Evolutionary conservation across 2,888 invertebrate species (phyloP).

Genomic region (Drosophila stalkeri): DNA sequence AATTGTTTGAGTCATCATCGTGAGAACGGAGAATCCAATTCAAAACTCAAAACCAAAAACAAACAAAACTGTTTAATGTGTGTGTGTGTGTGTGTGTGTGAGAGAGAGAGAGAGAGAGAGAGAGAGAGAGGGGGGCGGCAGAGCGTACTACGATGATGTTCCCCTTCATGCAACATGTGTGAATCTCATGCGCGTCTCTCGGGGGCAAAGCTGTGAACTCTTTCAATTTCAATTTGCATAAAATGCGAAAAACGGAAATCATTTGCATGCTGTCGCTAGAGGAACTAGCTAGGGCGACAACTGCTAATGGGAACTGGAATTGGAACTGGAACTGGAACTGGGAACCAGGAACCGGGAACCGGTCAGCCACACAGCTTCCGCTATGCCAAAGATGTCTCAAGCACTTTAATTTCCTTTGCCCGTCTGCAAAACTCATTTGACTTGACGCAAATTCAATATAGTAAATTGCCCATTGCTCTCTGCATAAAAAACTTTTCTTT

Average conservation of each 20-base stretch:
- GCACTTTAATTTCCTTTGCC: conserved; percentile 62
- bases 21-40: conserved; percentile 33
- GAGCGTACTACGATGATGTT: background rate
- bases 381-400: conserved; percentile 55
- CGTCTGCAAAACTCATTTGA: conserved; percentile 12
- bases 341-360: conserved; percentile 15
- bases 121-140: background rate
- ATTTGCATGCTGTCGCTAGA: conserved; percentile 44
- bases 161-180: conserved; percentile 40
- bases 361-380: conserved; percentile 35
- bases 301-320: background rate
- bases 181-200: conserved; percentile 8
- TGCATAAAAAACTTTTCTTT: background rate
- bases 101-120: background rate
- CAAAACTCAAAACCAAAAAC: conserved; percentile 41
- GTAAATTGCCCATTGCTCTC: background rate
- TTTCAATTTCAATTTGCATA: conserved; percentile 60
- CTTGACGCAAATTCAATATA: conserved; percentile 45
- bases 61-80: conserved; percentile 59
- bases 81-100: too few relatives aligned
- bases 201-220: conserved; percentile 25
- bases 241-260: conserved; percentile 64
- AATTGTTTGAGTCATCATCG: conserved; percentile 47
- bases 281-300: background rate
- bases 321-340: conserved; percentile 10